phyloP scores from a whole-genome alignment of 2,797 vertebrate genomes.

The Heterohyrax brucei region DNA sequence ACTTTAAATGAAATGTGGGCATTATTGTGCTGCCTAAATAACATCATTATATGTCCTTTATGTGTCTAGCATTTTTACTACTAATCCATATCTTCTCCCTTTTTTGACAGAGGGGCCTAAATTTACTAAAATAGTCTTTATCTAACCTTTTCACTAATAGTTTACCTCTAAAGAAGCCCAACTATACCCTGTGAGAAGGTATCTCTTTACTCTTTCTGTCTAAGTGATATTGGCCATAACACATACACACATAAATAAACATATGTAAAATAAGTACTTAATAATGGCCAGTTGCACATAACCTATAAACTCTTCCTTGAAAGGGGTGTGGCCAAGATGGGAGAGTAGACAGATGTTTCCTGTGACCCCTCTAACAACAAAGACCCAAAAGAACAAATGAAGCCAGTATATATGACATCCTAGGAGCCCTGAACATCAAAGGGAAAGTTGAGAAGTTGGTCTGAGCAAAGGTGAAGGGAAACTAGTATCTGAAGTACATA shows the following conservation, averaged over 20 bases:
- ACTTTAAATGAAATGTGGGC: not conserved
- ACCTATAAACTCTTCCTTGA: not conserved
- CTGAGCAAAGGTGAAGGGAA: too few relatives aligned
- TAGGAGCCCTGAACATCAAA: too few relatives aligned
- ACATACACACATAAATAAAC: too few relatives aligned
- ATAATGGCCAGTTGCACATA: not conserved
- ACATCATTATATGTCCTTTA: not conserved
- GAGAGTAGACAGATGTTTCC: too few relatives aligned
- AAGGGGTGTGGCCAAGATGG: too few relatives aligned
- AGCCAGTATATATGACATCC: too few relatives aligned
- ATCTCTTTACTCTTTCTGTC: slow-evolving; percentile 12
- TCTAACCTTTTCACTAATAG: not conserved
- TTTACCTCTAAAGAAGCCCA: not conserved
- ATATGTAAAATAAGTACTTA: too few relatives aligned
- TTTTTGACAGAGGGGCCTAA: not conserved
- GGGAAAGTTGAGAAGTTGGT: too few relatives aligned
- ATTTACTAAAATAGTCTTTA: not conserved
- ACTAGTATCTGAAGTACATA: too few relatives aligned
- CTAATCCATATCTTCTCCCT: not conserved
- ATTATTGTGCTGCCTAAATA: not conserved
- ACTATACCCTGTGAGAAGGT: not conserved
- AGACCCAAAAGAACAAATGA: too few relatives aligned
- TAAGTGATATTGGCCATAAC: not conserved
- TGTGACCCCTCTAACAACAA: too few relatives aligned
- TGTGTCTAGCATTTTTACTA: not conserved